These are phyloP conservation scores for Fragum whitleyi DNA, from an alignment of 2,888 invertebrate species.

Conservation along the genomic window DNA sequence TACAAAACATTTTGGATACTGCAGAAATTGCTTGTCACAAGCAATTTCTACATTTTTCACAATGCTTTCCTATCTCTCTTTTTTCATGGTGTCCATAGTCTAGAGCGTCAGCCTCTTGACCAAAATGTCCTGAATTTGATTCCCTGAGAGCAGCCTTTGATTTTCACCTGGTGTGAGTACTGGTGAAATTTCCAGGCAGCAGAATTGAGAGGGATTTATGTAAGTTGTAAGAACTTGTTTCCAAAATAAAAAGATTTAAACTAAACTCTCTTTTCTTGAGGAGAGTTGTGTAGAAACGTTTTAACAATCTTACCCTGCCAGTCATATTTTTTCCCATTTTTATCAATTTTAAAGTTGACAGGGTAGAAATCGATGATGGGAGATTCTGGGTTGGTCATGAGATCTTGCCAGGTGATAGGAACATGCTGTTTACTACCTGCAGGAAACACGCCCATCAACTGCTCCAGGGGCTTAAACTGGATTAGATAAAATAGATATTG, in stretches of 20 bases:
- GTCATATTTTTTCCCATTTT: conserved; percentile 99
- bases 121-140: no score
- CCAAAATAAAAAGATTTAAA: no score
- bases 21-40: background rate
- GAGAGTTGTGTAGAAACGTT: no score
- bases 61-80: conserved; percentile 10
- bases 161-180: no score
- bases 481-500: conserved; percentile 76
- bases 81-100: no score
- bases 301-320: conserved; percentile 91
- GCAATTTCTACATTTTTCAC: background rate
- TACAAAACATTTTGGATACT: no score
- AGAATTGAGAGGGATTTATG: no score
- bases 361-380: conserved; percentile 99
- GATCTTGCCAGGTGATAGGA: conserved; percentile 95
- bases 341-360: conserved; percentile 96
- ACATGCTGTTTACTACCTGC: conserved; percentile 98
- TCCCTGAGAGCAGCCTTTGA: no score
- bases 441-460: conserved; percentile 99
- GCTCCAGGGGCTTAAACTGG: conserved; percentile 98
- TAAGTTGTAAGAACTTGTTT: no score
- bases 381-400: conserved; percentile 97
- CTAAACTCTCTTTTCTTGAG: no score
- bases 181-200: no score
- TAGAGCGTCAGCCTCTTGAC: no score